Conservation (phyloP, 2,797 vertebrate genomes). For the Numenius phaeopus region DNA sequence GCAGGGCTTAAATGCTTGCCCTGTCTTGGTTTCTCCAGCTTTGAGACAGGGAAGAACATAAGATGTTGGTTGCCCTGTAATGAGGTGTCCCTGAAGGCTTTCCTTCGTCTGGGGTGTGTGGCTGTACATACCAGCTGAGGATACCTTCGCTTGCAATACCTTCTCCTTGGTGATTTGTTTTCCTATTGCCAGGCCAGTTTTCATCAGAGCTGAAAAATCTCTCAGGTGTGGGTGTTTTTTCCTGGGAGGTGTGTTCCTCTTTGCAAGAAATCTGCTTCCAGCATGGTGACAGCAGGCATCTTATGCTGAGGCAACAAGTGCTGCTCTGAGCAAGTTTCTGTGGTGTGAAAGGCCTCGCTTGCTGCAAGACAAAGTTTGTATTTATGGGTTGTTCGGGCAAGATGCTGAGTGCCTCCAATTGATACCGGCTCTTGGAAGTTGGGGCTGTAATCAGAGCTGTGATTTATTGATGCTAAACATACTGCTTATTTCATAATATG, state of each 20-base stretch:
- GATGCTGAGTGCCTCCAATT: not conserved
- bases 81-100: not conserved
- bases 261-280: not conserved
- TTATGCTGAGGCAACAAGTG: not conserved
- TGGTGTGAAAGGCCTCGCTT: not conserved
- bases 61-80: fast-evolving
- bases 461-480: conserved; percentile 1
- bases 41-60: not conserved
- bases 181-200: not conserved
- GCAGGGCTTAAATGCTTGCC: fast-evolving
- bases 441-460: not conserved
- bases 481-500: conserved; percentile 7
- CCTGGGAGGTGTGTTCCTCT: not conserved
- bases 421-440: not conserved
- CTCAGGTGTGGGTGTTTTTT: not conserved
- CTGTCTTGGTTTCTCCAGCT: not conserved
- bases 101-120: not conserved
- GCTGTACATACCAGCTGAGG: not conserved
- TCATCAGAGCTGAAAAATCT: not conserved
- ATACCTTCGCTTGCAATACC: not conserved
- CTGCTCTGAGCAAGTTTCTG: not conserved
- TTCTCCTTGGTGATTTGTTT: not conserved
- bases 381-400: not conserved
- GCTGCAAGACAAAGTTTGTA: not conserved
- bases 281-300: fast-evolving